Percentiles rank a stretch among this genome's conserved stretches.
Evolutionary conservation across 2,888 invertebrate genomes (phyloP).

Genomic region (Rotaria socialis): DNA sequence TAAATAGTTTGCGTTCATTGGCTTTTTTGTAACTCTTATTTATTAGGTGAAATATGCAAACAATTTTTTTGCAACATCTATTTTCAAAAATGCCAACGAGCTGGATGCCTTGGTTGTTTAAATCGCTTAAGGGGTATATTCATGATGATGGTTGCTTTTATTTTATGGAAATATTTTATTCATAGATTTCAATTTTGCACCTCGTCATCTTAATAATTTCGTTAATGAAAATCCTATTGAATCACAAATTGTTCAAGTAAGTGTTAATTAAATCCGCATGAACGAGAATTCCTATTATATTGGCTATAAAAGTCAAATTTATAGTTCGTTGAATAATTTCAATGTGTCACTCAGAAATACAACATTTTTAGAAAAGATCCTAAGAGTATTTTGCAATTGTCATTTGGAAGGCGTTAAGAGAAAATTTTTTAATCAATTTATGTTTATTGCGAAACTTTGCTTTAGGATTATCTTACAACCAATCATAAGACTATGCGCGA

Average conservation of each 20-base stretch:
- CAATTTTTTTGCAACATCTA: constrained; percentile 11
- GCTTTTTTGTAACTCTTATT: background rate
- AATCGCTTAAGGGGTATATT: background rate
- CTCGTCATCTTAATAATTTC: background rate
- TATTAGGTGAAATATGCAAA: constrained; percentile 3
- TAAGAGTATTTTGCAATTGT: too few species aligned
- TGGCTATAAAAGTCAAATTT: too few species aligned
- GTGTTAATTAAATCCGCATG: background rate
- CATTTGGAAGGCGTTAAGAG: too few species aligned
- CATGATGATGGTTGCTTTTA: too few species aligned
- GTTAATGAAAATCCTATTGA: constrained; percentile 8
- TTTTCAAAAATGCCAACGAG: background rate
- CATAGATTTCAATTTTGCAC: constrained; percentile 14
- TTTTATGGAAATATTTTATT: background rate
- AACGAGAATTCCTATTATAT: too few species aligned
- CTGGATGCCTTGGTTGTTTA: background rate
- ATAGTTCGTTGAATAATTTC: too few species aligned
- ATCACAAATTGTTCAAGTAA: constrained; percentile 34
- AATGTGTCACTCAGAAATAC: too few species aligned
- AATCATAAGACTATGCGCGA: constrained; percentile 52
- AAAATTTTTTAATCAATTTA: too few species aligned
- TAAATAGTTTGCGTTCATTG: constrained; percentile 48
- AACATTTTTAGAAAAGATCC: too few species aligned
- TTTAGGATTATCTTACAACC: constrained; percentile 52
- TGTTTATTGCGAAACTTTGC: too few species aligned